A percentile compares a stretch with the other conserved stretches of the same genome.
phyloP scores from a whole-genome alignment of 2,113 vertebrate species.

The Variabilichromis moorii region DNA sequence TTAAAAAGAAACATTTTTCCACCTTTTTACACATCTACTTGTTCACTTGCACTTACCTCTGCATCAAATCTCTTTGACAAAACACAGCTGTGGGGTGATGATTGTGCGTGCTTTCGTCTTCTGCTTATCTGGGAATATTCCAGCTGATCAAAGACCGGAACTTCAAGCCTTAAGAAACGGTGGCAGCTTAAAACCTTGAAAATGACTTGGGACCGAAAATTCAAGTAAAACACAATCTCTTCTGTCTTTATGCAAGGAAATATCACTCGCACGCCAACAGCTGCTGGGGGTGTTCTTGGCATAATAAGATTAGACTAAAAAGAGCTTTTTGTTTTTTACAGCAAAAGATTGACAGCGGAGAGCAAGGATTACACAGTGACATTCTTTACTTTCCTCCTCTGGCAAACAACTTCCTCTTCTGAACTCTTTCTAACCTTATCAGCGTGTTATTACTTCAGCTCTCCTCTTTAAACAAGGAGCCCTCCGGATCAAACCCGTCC shows the following conservation, averaged over 20 bases:
- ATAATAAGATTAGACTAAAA: background rate
- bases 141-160: constrained; percentile 1
- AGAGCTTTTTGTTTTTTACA: background rate
- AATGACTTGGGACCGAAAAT: background rate
- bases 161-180: background rate
- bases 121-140: background rate
- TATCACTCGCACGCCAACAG: background rate
- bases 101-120: background rate
- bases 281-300: background rate
- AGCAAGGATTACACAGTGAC: background rate
- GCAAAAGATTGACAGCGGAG: background rate
- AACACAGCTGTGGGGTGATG: background rate
- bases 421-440: constrained; percentile 5
- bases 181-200: background rate
- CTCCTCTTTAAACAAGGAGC: background rate
- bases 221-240: background rate
- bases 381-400: background rate
- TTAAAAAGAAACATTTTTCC: background rate
- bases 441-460: background rate
- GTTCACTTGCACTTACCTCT: background rate
- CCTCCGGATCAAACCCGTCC: background rate
- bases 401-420: background rate
- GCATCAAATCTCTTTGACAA: background rate
- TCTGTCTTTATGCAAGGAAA: background rate
- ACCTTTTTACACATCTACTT: background rate